These are phyloP conservation scores for Brachionus sp. DNA, from an alignment of 1,140 invertebrate species.

Conservation along the genomic window DNA sequence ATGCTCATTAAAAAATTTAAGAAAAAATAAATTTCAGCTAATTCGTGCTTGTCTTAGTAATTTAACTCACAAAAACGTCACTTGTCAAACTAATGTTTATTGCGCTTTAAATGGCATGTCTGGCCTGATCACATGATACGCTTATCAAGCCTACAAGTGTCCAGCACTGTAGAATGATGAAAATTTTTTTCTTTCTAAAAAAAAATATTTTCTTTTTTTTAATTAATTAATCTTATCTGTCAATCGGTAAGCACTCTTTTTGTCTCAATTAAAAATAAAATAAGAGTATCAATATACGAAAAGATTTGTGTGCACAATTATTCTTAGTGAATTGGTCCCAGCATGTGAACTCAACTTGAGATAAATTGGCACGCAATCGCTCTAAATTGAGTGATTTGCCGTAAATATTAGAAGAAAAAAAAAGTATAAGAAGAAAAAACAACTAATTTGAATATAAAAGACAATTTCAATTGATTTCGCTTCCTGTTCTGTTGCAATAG, in stretches of 20 bases:
- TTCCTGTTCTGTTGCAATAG: background rate
- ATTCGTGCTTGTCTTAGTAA: too few species aligned
- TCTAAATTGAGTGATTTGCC: background rate
- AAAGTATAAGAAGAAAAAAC: background rate
- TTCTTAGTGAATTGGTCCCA: background rate
- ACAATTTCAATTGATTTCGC: background rate
- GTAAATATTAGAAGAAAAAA: background rate
- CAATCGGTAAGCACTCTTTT: background rate
- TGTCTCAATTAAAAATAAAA: background rate
- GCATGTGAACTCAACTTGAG: constrained; percentile 5
- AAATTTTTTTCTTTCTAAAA: background rate
- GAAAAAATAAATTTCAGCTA: too few species aligned
- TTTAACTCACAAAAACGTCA: background rate
- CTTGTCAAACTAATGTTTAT: background rate
- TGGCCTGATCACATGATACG: background rate
- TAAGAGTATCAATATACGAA: background rate
- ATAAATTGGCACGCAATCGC: constrained; percentile 20
- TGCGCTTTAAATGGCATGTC: background rate
- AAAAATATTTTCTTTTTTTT: background rate
- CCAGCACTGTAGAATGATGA: background rate
- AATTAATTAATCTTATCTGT: background rate
- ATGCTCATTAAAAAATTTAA: too few species aligned
- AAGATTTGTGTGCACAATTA: background rate
- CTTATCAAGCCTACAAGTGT: background rate
- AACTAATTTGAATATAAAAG: constrained; percentile 36